These are phyloP conservation scores for Ciona savignyi DNA, from an alignment of 23 tunicate species.

Conservation along the genomic window DNA sequence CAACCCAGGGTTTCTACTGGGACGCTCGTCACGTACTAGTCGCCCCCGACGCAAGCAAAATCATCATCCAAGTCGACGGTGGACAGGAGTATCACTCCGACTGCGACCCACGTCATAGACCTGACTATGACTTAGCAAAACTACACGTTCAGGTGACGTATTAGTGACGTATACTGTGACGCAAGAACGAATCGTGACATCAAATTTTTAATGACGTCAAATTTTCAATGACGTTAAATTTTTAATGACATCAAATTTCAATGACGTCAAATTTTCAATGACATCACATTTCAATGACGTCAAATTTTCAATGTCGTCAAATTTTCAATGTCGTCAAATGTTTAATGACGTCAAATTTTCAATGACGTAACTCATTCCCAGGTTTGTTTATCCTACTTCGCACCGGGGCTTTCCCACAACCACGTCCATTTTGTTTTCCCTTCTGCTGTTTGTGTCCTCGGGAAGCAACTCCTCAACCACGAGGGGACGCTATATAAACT, in stretches of 20 bases:
- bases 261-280: no score
- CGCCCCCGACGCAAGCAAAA: constrained; percentile 36
- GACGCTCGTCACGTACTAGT: constrained; percentile 84
- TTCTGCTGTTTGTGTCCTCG: constrained; percentile 47
- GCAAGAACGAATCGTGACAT: no score
- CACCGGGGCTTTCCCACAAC: constrained; percentile 92
- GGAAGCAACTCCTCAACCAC: constrained; percentile 30
- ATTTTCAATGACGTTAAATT: no score
- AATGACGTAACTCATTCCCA: no score
- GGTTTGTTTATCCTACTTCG: constrained; percentile 90
- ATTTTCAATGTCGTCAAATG: no score
- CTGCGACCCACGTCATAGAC: constrained; percentile 8
- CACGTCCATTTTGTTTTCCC: constrained; percentile 96
- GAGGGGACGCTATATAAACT: constrained; percentile 68
- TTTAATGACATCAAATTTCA: no score
- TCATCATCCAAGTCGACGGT: constrained; percentile 65
- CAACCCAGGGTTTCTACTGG: constrained; percentile 80
- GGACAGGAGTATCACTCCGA: constrained; percentile 66
- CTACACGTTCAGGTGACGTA: constrained; percentile 73
- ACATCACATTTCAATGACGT: no score
- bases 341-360: no score
- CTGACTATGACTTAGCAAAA: constrained; percentile 68
- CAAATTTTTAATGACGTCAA: no score
- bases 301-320: no score
- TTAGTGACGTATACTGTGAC: no score